phyloP scores from a whole-genome alignment of 2,113 vertebrate genomes.

The Cololabis saira region DNA sequence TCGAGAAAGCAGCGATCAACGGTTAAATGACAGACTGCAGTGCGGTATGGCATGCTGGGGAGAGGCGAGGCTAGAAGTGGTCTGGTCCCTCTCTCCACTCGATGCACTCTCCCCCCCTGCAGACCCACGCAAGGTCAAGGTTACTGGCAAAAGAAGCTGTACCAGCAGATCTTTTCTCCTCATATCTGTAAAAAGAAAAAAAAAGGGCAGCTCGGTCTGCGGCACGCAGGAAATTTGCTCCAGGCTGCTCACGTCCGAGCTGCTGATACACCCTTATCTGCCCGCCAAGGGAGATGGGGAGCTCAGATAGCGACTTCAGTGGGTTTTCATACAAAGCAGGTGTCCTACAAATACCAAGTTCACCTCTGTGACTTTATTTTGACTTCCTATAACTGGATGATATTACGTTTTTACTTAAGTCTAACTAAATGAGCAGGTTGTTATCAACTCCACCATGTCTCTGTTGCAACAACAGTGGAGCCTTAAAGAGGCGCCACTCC shows the following conservation, averaged over 20 bases:
- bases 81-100: conserved; percentile 24
- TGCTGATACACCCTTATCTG: conserved; percentile 20
- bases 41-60: conserved; percentile 27
- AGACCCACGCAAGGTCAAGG: conserved; percentile 63
- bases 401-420: background rate
- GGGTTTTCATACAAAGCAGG: background rate
- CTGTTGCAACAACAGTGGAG: background rate
- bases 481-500: conserved; percentile 17
- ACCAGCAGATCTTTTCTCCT: conserved; percentile 49
- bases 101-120: conserved; percentile 22
- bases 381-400: background rate
- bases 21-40: conserved; percentile 39
- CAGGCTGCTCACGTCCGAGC: background rate
- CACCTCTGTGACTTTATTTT: background rate
- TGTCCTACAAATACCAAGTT: background rate
- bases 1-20: conserved; percentile 66
- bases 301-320: background rate
- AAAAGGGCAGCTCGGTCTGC: background rate
- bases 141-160: conserved; percentile 37
- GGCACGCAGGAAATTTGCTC: conserved; percentile 27
- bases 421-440: conserved; percentile 1
- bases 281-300: background rate
- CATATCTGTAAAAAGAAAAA: conserved; percentile 35
- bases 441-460: background rate
- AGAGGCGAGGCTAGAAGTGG: conserved; percentile 30